phyloP scores from a whole-genome alignment of 2,797 vertebrate species.

The Mormyrops attenuatus region DNA sequence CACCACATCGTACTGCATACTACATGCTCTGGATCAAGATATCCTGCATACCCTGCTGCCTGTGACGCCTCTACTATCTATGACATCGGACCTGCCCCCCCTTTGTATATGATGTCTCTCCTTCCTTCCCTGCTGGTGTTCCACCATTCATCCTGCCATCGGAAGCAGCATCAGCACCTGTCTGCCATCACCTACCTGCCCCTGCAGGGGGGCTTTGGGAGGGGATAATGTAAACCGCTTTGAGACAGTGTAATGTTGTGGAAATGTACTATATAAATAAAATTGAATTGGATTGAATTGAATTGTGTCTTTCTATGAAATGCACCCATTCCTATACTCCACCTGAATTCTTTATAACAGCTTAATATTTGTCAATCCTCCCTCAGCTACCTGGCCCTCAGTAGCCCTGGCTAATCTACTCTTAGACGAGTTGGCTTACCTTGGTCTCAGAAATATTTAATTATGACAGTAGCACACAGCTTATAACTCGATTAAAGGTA shows the following conservation, averaged over 20 bases:
- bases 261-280: background rate
- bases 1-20: background rate
- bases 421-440: slow-evolving; percentile 53
- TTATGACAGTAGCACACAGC: slow-evolving; percentile 49
- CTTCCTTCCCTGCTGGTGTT: background rate
- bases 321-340: background rate
- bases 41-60: background rate
- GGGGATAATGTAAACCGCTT: background rate
- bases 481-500: slow-evolving; percentile 56
- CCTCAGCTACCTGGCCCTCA: slow-evolving; percentile 43
- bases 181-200: background rate
- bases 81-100: background rate
- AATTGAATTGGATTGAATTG: background rate
- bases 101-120: background rate
- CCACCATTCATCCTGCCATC: background rate
- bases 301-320: slow-evolving; percentile 6
- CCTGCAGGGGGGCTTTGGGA: too few species aligned
- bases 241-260: background rate
- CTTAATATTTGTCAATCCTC: slow-evolving; percentile 35
- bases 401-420: slow-evolving; percentile 52
- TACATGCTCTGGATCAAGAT: background rate
- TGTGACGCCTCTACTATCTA: background rate
- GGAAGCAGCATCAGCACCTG: background rate
- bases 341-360: slow-evolving; percentile 24
- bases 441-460: slow-evolving; percentile 53